Evolutionary conservation across 1,140 invertebrate species (phyloP).

Genomic region (Diorhabda carinulata): DNA sequence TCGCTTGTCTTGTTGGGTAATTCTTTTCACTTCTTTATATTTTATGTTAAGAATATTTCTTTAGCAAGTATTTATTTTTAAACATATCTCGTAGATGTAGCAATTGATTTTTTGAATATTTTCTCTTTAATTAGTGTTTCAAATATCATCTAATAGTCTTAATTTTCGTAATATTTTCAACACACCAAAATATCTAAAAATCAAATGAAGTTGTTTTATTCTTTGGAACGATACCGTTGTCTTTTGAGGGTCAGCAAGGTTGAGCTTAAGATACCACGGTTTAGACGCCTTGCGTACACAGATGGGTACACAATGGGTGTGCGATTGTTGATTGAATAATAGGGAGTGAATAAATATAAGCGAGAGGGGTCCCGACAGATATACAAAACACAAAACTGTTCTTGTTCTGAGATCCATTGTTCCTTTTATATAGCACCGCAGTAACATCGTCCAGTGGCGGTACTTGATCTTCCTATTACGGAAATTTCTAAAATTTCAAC

Average conservation of each 20-base stretch:
- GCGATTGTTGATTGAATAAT: constrained; percentile 42
- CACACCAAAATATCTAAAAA: too few species aligned
- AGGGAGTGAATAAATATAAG: constrained; percentile 38
- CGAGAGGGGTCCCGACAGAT: constrained; percentile 11
- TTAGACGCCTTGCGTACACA: constrained; percentile 26
- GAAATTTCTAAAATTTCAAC: too few species aligned
- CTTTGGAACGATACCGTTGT: constrained; percentile 1
- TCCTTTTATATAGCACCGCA: constrained; percentile 16
- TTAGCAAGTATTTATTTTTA: too few species aligned
- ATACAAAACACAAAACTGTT: background rate
- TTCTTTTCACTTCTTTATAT: too few species aligned
- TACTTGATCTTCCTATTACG: constrained; percentile 6
- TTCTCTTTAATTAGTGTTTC: too few species aligned
- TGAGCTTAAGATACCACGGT: constrained; percentile 25
- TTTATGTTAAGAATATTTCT: too few species aligned
- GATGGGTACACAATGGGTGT: constrained; percentile 41
- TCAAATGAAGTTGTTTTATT: background rate
- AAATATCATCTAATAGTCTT: too few species aligned
- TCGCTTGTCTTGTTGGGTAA: too few species aligned
- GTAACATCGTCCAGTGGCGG: constrained; percentile 17
- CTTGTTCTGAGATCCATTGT: constrained; percentile 16
- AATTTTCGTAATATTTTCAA: too few species aligned
- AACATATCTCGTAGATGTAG: too few species aligned
- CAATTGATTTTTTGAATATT: too few species aligned
- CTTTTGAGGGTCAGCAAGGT: constrained; percentile 19